Evolutionary conservation across 2,888 invertebrate genomes (phyloP), one percentile per base, ranked within the genome.

Genomic region (Ormyrus nitidulus): DNA sequence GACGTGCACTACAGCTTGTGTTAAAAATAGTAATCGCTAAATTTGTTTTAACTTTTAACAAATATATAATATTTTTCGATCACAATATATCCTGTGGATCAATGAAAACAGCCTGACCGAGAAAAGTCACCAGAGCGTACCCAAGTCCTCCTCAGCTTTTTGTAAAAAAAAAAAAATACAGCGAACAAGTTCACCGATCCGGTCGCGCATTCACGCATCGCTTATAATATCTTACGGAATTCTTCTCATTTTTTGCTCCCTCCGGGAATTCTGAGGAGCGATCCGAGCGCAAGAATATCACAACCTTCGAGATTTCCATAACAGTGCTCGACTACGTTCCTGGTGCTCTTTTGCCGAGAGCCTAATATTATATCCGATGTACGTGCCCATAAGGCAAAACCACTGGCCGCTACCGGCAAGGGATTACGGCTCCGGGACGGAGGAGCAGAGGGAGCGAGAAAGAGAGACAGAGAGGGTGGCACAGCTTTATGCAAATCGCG

Each of bases 301-400:
- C 79, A 19, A 34, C 56, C 58, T 70, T 71, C 77, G 74, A 82
- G 83, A 84, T 85, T 84, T 84, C 83, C 83, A 84, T 84, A 85
- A 84, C 83, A 83, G 81, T 83, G 83, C 79, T 34, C 34, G 73
- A 5, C 77, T 78, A 70, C 76, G 13, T 44, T 68, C 54, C 46
- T 3, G 34, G 34, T 34, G 34, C 49, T 59, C 11, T 19, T 59
- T 34, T 49, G 10, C 71, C 34, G 13, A 10, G 48, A 46, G 82
- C 83, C 84, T 83, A 84, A 85, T 84, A 84, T 84, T 82, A 84
- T 82, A 84, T 83, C 83, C 83, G 76, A 75, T 82, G 82, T 82
- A 83, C 83, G 82, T 81, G 83, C 77, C 71, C 83, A 76, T 83
- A 85, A 84, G 83, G 84, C 82, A 81, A 84, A 85, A 83, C 83